phyloP scores from a whole-genome alignment of 2,888 invertebrate genomes.

The Atherix ibis region DNA sequence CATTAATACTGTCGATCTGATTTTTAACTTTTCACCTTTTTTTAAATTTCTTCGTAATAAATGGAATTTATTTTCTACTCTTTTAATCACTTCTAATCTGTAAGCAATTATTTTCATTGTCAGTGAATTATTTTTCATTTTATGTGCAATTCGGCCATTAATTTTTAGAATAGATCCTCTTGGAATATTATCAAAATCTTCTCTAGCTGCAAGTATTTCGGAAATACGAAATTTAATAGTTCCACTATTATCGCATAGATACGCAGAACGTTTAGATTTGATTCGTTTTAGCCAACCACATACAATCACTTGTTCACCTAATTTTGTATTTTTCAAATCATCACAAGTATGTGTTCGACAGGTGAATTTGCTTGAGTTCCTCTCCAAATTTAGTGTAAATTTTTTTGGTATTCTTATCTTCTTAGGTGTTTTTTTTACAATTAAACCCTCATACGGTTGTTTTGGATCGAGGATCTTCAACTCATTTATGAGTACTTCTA shows the following conservation, averaged over 20 bases:
- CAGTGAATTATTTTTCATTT: too few relatives aligned
- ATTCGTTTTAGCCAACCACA: constrained; percentile 87
- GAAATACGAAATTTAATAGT: constrained; percentile 60
- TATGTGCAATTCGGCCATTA: constrained; percentile 51
- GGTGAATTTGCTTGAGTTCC: constrained; percentile 38
- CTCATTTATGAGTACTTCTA: constrained; percentile 39
- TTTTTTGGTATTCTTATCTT: too few relatives aligned
- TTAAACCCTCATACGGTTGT: constrained; percentile 26
- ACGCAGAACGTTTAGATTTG: constrained; percentile 66
- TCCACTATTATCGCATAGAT: constrained; percentile 81
- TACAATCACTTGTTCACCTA: constrained; percentile 57
- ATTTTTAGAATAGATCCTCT: constrained; percentile 51
- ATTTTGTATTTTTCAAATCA: constrained; percentile 50
- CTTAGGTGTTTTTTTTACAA: too few relatives aligned
- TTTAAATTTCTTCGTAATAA: too few relatives aligned
- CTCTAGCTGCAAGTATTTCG: constrained; percentile 29
- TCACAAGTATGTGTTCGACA: constrained; percentile 78
- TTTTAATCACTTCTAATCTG: too few relatives aligned
- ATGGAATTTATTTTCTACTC: too few relatives aligned
- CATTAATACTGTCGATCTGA: too few relatives aligned
- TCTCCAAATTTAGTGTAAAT: constrained; percentile 24
- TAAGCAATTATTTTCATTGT: too few relatives aligned
- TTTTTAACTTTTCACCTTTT: too few relatives aligned
- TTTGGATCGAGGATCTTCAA: constrained; percentile 36
- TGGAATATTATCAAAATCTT: constrained; percentile 22